phyloP scores from a whole-genome alignment of 2,797 vertebrate genomes.

The Pseudochirops cupreus region DNA sequence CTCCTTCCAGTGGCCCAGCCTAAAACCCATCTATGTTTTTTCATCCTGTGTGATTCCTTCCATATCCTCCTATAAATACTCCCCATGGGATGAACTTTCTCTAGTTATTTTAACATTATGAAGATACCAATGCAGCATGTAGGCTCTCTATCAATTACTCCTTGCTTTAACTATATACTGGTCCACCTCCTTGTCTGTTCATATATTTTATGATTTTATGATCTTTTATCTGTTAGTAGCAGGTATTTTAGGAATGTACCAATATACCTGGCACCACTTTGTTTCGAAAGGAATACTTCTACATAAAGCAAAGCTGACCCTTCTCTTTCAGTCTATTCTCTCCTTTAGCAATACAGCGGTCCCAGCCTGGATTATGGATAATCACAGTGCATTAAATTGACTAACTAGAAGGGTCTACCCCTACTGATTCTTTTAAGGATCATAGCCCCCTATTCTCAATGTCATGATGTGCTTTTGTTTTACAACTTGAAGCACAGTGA shows the following conservation, averaged over 20 bases:
- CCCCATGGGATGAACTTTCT: too few species aligned
- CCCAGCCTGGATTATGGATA: neutral
- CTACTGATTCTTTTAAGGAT: neutral
- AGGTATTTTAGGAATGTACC: neutral
- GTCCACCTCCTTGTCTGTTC: too few species aligned
- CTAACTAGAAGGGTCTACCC: neutral
- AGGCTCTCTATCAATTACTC: too few species aligned
- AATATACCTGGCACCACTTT: neutral
- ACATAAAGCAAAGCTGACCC: neutral
- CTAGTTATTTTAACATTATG: too few species aligned
- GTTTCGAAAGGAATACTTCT: neutral
- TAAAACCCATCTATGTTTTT: too few species aligned
- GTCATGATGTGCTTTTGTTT: neutral
- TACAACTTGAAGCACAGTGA: neutral
- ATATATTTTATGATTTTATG: too few species aligned
- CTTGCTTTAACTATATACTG: too few species aligned
- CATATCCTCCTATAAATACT: too few species aligned
- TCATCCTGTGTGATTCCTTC: too few species aligned
- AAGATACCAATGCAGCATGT: too few species aligned
- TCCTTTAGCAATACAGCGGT: neutral
- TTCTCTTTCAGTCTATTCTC: neutral
- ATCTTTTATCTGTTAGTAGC: neutral
- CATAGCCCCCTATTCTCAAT: neutral
- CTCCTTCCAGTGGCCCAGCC: too few species aligned
- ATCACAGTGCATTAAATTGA: neutral